Evolutionary conservation across 2,113 vertebrate species (phyloP).

Genomic region (Gallinago undulata): DNA sequence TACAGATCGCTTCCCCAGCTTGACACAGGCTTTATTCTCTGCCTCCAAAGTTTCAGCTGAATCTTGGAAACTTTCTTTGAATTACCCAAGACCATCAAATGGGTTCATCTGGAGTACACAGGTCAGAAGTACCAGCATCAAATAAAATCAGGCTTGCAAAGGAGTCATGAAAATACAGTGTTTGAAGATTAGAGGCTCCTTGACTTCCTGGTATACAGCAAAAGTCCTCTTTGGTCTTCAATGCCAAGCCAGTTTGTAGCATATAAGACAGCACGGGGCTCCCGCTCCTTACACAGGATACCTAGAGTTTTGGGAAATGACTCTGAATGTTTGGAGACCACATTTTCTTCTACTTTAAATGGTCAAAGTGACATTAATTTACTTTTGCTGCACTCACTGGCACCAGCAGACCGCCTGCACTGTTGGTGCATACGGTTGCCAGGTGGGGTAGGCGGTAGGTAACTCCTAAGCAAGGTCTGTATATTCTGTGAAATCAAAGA

Average conservation of each 20-base stretch:
- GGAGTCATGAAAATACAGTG: background rate
- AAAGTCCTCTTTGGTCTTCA: background rate
- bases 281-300: background rate
- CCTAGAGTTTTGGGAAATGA: background rate
- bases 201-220: background rate
- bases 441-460: background rate
- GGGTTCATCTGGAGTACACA: conserved; percentile 29
- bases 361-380: background rate
- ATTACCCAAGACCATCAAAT: background rate
- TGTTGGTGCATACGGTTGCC: background rate
- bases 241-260: background rate
- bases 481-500: background rate
- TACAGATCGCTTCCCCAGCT: conserved; percentile 12
- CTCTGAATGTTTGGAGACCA: background rate
- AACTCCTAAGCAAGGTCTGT: background rate
- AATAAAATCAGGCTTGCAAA: conserved; percentile 8
- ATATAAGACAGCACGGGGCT: background rate
- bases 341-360: background rate
- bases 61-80: background rate
- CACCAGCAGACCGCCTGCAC: background rate
- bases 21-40: background rate
- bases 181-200: background rate
- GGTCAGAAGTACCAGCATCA: background rate
- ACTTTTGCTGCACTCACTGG: background rate
- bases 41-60: background rate